phyloP scores from a whole-genome alignment of 2,113 vertebrate genomes.

The Climacteris rufus region DNA sequence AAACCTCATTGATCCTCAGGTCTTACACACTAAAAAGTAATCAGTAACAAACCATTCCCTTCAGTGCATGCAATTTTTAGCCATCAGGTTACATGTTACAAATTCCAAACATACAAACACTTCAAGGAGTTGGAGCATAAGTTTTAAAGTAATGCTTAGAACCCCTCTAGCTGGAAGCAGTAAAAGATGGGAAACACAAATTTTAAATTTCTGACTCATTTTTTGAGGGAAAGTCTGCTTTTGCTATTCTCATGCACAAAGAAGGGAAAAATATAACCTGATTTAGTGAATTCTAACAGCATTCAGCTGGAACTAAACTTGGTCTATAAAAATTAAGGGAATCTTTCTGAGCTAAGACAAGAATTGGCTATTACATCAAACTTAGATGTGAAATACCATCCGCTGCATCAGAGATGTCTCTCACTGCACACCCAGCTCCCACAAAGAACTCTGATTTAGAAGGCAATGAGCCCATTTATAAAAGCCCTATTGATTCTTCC shows the following conservation, averaged over 20 bases:
- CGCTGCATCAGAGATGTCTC: not conserved
- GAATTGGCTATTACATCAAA: not conserved
- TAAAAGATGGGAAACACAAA: not conserved
- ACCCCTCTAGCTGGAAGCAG: not conserved
- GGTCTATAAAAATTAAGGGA: not conserved
- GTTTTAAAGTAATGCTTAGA: not conserved
- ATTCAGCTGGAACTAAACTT: not conserved
- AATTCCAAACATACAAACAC: not conserved
- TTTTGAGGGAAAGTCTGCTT: not conserved
- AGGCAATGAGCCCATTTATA: not conserved
- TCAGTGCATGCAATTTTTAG: not conserved
- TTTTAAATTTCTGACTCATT: not conserved
- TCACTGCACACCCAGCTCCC: not conserved
- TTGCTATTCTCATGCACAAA: not conserved
- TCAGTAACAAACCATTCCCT: not conserved
- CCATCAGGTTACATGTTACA: not conserved
- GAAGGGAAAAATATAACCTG: not conserved
- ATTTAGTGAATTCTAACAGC: not conserved
- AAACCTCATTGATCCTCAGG: not conserved
- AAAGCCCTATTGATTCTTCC: not conserved
- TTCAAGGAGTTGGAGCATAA: not conserved
- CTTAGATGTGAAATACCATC: not conserved
- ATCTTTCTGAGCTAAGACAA: not conserved
- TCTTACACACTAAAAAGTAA: not conserved
- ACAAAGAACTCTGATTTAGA: not conserved